Conservation (phyloP, 2,797 vertebrate genomes). For the Cyclopterus lumpus region DNA sequence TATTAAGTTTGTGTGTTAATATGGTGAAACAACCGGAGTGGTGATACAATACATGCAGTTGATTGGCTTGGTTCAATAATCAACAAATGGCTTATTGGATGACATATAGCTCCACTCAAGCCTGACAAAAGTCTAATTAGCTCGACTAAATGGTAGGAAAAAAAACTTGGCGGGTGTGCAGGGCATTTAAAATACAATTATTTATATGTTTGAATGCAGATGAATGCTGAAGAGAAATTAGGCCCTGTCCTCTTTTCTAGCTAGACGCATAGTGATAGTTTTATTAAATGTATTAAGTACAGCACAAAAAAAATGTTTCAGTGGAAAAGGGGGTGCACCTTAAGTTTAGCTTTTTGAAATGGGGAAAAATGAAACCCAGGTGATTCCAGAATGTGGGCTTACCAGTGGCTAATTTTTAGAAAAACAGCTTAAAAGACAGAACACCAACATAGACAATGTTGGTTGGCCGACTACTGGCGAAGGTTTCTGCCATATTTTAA, state of each 20-base stretch:
- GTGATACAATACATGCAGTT: neutral
- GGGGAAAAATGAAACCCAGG: neutral
- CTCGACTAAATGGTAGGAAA: neutral
- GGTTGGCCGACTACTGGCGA: neutral
- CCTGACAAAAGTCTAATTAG: slow-evolving; percentile 3
- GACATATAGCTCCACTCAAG: neutral
- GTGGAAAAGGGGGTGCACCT: neutral
- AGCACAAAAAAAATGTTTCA: neutral
- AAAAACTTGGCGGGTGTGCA: neutral
- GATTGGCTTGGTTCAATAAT: neutral
- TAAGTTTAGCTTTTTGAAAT: neutral
- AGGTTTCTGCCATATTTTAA: neutral
- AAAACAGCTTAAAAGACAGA: neutral
- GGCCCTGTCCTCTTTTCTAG: neutral
- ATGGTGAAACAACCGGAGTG: neutral
- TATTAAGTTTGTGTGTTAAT: neutral
- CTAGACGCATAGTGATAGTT: neutral
- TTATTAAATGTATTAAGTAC: neutral
- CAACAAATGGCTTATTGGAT: neutral
- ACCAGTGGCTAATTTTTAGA: neutral
- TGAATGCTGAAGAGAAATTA: neutral
- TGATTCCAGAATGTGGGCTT: neutral
- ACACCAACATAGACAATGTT: neutral
- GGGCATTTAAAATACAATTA: neutral
- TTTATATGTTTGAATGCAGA: neutral